Base-by-base conservation (phyloP, 2,113 vertebrate genomes). In the Chrysemys picta region DNA sequence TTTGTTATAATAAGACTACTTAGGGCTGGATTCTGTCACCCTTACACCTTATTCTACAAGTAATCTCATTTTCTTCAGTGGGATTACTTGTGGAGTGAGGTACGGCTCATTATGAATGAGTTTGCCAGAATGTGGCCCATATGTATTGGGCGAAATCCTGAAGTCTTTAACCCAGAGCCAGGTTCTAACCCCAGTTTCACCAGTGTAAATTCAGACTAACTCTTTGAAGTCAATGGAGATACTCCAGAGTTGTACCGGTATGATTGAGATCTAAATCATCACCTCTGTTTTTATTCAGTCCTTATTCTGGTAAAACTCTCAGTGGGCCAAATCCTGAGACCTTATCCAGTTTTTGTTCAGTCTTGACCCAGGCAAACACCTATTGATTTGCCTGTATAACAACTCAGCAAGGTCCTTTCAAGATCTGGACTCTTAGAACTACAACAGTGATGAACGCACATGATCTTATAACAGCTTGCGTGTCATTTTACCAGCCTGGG, bases 401-500 rank as follows among this genome's bases (percentile, higher is more conserved):
- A 84, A 84, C 82, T 94, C 84, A 87, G 80, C 5, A 8, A 94
- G 82, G 89, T 82, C 27, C 45, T 38, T 86, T 93, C 72, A 21
- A 72, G 27, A 59, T 93, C 87, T 75, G 86, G 88, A 80, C 59
- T 11, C 42, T 95, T 19, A 10, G 42, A 89, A 79, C 79, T 65
- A 12, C 89, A 89, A 80, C 93, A 87, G 84, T 94, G 84, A 82
- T 53, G 92, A 86, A 89, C 42, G 57, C 79, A 45, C 16, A 21
- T 93, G 81, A 72, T 82, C 89, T 13, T 75, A 1, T 75, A 87
- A 24, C 17, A 91, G n/a, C 50, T 49, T 95, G 89, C 0, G 31
- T 27, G 42, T 90, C 92, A 85, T 90, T 93, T 22, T 95, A 85
- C 89, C 88, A 54, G 57, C 59, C 92, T 89, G 87, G 94, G 90